Base-by-base conservation (phyloP, 2,113 vertebrate species). In the Lagenorhynchus albirostris region DNA sequence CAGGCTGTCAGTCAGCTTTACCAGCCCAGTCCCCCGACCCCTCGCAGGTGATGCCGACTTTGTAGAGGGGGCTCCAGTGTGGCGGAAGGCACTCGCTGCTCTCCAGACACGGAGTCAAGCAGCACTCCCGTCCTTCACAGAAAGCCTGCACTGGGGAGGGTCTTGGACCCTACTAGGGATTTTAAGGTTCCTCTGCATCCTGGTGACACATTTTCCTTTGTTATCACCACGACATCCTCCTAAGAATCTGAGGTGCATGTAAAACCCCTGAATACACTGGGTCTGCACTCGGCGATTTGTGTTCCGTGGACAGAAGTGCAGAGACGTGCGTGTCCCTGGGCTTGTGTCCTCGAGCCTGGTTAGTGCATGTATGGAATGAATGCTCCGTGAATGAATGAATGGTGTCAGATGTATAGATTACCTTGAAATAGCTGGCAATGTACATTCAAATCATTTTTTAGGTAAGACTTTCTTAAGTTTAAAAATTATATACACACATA, bases 261-360 rank as follows among this genome's bases (percentile, higher is more conserved):
- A 4, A 13, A 20, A 3, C 18, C 5, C 7, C 41, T 10, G 53
- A 36, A 0, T 0, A 2, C 0, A 2, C 21, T 2, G 44, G 15
- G 8, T 1, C 9, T 3, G 0, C 1, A 0, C 70, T 15, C 53
- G 18, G 53, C 53, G 1, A 53, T 53, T 53, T 53, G 14, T 8
- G 14, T 2, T 5, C 4, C 20, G 21, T 1, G 2, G 8, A 12
- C 7, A 74, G 12, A 2, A 1, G 2, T 1, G 4, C 2, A 6
- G 62, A 5, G 13, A 13, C 0, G 0, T 0, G 4, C 6, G 5
- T 0, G 1, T 26, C 17, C 4, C 41, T 8, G 0, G 1, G 8
- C 15, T 15, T 4, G 1, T 0, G 0, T 9, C 25, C 15, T 8
- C 1, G 0, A 3, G 14, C 2, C 44, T 1, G 55, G 44, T 2